Evolutionary conservation across 1,140 invertebrate genomes (phyloP), one percentile per base, ranked within the genome.

Genomic region (Helicoverpa armigera): DNA sequence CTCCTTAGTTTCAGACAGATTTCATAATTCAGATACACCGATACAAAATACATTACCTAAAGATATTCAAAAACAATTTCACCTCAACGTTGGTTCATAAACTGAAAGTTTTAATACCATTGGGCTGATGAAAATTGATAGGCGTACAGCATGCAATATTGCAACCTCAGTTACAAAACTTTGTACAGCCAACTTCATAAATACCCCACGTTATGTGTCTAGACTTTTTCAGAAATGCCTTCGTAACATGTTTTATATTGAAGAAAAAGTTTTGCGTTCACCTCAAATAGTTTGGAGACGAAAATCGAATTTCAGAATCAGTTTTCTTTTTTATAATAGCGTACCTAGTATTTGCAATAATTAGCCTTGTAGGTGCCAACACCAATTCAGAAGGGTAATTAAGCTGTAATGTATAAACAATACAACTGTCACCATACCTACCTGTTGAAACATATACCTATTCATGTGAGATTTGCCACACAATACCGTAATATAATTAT

Each of bases 101-200:
- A 73, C 29, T 48, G 14, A 69, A 78, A 78, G 29, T 78, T 78
- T 78, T 78, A 78, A 69, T 78, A 78, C 74, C 73, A 56, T 51
- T 58, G 14, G 16, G 14, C 3, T 75, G 51, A 78, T 78, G 76
- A 78, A 78, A 78, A 78, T 78, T 78, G 76, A 78, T 78, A 69
- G 63, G 43, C 58, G 53, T 53, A 53, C 50, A 51, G 16, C 76
- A 69, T 78, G 76, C 73, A 75, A 75, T 75, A 61, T 75, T 75
- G 73, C 76, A 78, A 69, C 60, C 29, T 16, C 50, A 3, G 23
- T 23, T n/a, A 16, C 31, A 16, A 65, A 53, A 76, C 60, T 61
- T 76, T 76, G 23, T 50, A n/a, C 74, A 16, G 16, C 35, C 16
- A 61, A 76, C 74, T 76, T 76, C 60, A 65, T 76, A 53, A 76